Conservation (phyloP, 2,113 vertebrate species). For the Chaetodon auriga region DNA sequence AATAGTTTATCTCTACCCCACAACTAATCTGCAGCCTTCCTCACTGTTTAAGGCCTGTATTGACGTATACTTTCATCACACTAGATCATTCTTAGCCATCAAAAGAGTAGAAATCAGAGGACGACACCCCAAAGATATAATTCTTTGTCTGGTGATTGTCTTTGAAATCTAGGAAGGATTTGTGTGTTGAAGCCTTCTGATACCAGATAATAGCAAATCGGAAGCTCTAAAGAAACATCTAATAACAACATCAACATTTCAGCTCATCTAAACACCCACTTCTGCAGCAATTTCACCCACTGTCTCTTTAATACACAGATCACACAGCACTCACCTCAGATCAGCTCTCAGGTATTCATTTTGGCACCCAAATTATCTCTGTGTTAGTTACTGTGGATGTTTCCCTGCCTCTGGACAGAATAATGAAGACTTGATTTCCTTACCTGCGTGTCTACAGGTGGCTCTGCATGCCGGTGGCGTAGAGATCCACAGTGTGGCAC, state of each 20-base stretch:
- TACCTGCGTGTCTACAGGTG: constrained; percentile 81
- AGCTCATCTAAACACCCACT: not conserved
- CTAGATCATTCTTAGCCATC: not conserved
- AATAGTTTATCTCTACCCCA: not conserved
- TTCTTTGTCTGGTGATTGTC: not conserved
- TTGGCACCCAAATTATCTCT: not conserved
- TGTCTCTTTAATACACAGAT: not conserved
- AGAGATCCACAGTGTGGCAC: constrained; percentile 56
- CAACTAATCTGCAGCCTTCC: constrained; percentile 6
- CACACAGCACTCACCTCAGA: not conserved
- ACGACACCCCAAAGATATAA: not conserved
- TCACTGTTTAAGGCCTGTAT: not conserved
- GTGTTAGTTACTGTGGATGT: rapidly evolving
- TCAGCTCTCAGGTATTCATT: not conserved
- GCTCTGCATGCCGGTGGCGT: constrained; percentile 65
- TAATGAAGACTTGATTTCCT: constrained; percentile 24
- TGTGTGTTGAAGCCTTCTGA: not conserved
- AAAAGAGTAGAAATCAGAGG: not conserved
- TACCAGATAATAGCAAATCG: not conserved
- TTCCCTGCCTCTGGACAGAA: not conserved
- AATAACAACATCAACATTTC: not conserved
- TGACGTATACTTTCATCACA: not conserved
- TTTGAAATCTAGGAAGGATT: not conserved
- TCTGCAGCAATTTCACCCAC: not conserved
- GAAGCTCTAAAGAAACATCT: not conserved